These are phyloP conservation scores for Dinomys branickii DNA, from an alignment of 2,113 vertebrate species.

Conservation along the genomic window DNA sequence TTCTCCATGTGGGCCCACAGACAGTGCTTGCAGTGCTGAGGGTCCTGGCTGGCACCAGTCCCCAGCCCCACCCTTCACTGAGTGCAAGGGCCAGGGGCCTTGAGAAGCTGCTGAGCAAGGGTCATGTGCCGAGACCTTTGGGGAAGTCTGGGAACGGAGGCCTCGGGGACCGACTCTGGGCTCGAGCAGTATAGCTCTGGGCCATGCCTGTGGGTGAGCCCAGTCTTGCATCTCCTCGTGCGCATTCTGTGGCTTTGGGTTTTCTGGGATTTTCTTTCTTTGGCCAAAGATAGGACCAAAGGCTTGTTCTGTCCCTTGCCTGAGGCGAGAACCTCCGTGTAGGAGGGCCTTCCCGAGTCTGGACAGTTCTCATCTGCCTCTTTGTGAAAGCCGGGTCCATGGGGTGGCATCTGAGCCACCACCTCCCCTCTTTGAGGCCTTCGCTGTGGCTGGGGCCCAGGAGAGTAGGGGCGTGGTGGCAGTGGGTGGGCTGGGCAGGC, in stretches of 20 bases:
- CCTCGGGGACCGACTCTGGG: not conserved
- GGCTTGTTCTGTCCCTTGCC: conserved; percentile 42
- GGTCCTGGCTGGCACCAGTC: not conserved
- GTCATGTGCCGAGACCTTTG: not conserved
- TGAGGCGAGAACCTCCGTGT: not conserved
- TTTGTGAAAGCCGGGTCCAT: not conserved
- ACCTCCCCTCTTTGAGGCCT: conserved; percentile 8
- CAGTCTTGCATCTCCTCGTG: not conserved
- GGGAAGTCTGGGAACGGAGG: not conserved
- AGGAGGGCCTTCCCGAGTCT: not conserved
- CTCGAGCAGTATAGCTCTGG: not conserved
- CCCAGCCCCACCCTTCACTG: not conserved
- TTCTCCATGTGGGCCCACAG: not conserved
- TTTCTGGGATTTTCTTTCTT: conserved; percentile 29
- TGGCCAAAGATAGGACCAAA: not conserved
- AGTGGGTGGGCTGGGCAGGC: not conserved
- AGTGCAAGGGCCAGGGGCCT: not conserved
- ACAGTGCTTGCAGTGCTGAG: not conserved
- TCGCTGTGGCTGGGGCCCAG: conserved; percentile 20
- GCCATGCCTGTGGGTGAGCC: not conserved
- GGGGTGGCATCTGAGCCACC: not conserved
- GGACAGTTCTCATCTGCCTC: not conserved
- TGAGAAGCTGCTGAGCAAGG: not conserved
- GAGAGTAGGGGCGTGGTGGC: not conserved
- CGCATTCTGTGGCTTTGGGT: not conserved